These are phyloP conservation scores for Chromobotia macracanthus DNA, from an alignment of 2,797 vertebrate genomes.

Conservation along the genomic window DNA sequence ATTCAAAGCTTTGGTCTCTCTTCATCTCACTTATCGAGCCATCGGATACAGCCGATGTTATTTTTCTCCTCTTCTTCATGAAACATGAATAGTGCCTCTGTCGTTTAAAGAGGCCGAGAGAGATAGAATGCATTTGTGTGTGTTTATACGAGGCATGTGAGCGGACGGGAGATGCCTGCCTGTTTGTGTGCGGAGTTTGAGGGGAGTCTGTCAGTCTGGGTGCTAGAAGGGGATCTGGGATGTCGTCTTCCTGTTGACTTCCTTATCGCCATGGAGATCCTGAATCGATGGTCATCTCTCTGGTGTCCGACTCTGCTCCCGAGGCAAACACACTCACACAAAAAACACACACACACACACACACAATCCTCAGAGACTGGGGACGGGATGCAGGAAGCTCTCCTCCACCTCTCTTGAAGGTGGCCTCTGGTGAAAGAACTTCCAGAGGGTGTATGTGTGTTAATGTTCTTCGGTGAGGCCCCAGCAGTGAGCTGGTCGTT, in stretches of 20 bases:
- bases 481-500: slow-evolving; percentile 69
- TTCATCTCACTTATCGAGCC: slow-evolving; percentile 54
- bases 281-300: slow-evolving; percentile 65
- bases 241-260: slow-evolving; percentile 78
- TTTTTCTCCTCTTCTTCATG: slow-evolving; percentile 74
- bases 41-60: slow-evolving; percentile 76
- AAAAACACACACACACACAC: slow-evolving; percentile 19
- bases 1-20: slow-evolving; percentile 27
- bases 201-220: slow-evolving; percentile 61
- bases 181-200: slow-evolving; percentile 46
- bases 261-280: slow-evolving; percentile 76
- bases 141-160: slow-evolving; percentile 29
- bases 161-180: slow-evolving; percentile 4
- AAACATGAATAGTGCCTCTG: slow-evolving; percentile 75
- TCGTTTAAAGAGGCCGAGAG: slow-evolving; percentile 60
- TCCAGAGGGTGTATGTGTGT: slow-evolving; percentile 49
- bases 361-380: slow-evolving; percentile 24
- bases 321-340: slow-evolving; percentile 45
- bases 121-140: slow-evolving; percentile 43
- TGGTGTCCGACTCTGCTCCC: slow-evolving; percentile 61
- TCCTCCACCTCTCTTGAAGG: slow-evolving; percentile 43
- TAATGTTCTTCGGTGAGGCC: slow-evolving; percentile 54
- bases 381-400: slow-evolving; percentile 53
- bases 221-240: slow-evolving; percentile 69
- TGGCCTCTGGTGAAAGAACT: slow-evolving; percentile 46